These are phyloP conservation scores for Caenorhabditis angaria DNA, from an alignment of 2,888 invertebrate genomes.

Conservation along the genomic window DNA sequence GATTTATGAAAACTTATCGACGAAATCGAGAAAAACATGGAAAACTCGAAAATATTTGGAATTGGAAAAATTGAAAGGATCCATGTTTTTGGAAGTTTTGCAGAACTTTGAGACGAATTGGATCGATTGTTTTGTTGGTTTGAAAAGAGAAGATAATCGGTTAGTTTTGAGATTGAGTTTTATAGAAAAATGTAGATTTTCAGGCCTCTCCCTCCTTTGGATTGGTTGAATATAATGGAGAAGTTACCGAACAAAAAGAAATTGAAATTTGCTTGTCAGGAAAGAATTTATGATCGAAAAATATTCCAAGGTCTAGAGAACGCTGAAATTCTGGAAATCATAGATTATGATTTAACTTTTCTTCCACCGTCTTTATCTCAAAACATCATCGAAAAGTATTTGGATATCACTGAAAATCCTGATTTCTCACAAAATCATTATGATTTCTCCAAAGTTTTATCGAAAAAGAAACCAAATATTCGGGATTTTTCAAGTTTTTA, in stretches of 20 bases:
- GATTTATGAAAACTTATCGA: constrained; percentile 21
- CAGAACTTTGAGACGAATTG: not conserved
- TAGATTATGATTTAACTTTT: not conserved
- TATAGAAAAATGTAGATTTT: too few relatives aligned
- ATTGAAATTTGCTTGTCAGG: constrained; percentile 33
- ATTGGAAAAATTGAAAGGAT: constrained; percentile 19
- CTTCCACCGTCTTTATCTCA: not conserved
- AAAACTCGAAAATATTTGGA: not conserved
- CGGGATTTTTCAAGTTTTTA: not conserved
- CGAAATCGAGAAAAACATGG: constrained; percentile 7
- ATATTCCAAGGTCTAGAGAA: not conserved
- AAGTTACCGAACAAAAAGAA: too few relatives aligned
- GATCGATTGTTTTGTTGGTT: constrained; percentile 1
- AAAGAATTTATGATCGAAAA: not conserved
- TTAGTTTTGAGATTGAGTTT: too few relatives aligned
- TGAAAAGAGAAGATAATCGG: constrained; percentile 25
- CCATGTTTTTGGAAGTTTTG: constrained; percentile 19
- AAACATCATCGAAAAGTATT: not conserved
- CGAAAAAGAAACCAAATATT: not conserved
- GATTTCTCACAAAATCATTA: not conserved
- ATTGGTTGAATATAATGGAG: constrained; percentile 18
- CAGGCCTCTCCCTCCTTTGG: constrained; percentile 20
- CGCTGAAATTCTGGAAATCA: not conserved
- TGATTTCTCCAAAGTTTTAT: not conserved
- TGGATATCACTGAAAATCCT: not conserved